A percentile compares a stretch with the other conserved stretches of the same genome.
Evolutionary conservation across 2,888 invertebrate genomes (phyloP).

Genomic region (Coleophora flavipennella): DNA sequence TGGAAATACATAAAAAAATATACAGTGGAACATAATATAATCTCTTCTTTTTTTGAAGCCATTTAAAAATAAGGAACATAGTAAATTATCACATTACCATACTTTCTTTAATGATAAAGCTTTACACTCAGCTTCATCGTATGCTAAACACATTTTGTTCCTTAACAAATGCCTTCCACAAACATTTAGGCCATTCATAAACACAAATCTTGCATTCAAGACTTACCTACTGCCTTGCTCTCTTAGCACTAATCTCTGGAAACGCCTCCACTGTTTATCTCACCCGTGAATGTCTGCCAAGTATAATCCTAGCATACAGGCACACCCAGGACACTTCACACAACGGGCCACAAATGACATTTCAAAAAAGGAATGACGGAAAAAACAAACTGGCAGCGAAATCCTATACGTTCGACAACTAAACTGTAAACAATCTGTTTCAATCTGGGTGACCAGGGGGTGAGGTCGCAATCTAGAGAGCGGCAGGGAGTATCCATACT

Average conservation of each 20-base stretch:
- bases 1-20: too few relatives aligned
- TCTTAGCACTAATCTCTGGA: slow-evolving; percentile 55
- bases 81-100: not conserved
- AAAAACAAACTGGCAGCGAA: too few relatives aligned
- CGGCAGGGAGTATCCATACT: too few relatives aligned
- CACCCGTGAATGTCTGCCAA: slow-evolving; percentile 51
- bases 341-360: too few relatives aligned
- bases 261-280: slow-evolving; percentile 62
- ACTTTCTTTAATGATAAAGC: not conserved
- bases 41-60: not conserved
- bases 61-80: not conserved
- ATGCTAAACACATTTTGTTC: not conserved
- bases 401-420: too few relatives aligned
- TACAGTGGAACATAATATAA: too few relatives aligned
- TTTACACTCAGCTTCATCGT: not conserved
- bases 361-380: too few relatives aligned
- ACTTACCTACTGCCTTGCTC: slow-evolving; percentile 22
- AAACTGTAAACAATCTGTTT: too few relatives aligned
- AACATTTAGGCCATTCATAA: slow-evolving; percentile 37
- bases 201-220: not conserved
- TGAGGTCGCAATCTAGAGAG: too few relatives aligned
- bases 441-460: too few relatives aligned
- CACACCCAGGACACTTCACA: too few relatives aligned
- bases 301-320: slow-evolving; percentile 52
- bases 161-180: slow-evolving; percentile 19